Base-by-base conservation (phyloP, 2,797 vertebrate species). In the Argentina silus region DNA sequence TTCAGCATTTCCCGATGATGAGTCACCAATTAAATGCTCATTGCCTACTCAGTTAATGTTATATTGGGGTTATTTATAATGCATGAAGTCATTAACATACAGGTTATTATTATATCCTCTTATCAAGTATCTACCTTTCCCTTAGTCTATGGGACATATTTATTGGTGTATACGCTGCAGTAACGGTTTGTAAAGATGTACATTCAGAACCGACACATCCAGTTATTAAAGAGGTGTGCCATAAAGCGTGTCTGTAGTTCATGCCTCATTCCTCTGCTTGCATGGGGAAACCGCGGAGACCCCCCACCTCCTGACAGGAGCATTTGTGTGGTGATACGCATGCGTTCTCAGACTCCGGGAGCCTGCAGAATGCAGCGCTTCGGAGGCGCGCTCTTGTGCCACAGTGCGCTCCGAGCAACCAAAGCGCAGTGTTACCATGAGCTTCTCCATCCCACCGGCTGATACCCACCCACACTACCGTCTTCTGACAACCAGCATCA, bases 381-480 rank as follows among this genome's bases (percentile, higher is more conserved):
- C 85, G 71, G 78, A 88, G 85, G 83, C 67, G 87, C 90, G 85
- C 89, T 87, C 87, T 86, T 83, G 89, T 82, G 89, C 90, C 88
- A 83, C 82, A 81, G 91, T 93, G 93, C 91, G 92, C 87, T 87
- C 84, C 87, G 90, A 93, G 90, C 93, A 88, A 90, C 90, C 88
- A 91, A 91, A 88, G 93, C 88, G 94, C 92, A 88, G 94, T 91
- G 94, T 93, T 94, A 97, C 95, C 89, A 97, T 97, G 96, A 95
- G 90, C 95, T 90, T 93, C 94, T 87, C 89, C 92, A 91, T 80
- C 89, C 87, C 90, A 78, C 90, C 92, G 93, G 90, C 90, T 90
- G 90, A 78, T 83, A 81, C 77, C 79, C 76, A 78, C 76, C 71
- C 72, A 62, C 82, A 69, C 86, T 74, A 78, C 81, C 81, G 94